Base-by-base conservation (phyloP, 1,140 invertebrate genomes). In the Asbolus verrucosus region DNA sequence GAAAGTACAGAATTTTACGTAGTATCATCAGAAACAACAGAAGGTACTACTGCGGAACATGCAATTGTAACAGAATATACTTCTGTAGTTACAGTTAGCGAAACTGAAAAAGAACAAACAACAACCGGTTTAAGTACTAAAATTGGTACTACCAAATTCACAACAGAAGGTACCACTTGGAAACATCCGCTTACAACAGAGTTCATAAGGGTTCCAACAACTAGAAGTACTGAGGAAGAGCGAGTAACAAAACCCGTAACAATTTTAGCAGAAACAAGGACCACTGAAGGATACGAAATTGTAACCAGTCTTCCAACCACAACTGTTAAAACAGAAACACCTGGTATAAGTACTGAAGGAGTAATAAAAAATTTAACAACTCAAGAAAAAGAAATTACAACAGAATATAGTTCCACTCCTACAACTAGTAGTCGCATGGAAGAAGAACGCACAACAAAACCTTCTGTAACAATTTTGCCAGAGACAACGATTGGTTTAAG, bases 401-500 rank as follows among this genome's bases (percentile, higher is more conserved):
- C 15, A 63, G 36, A 3, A 9, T 2, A 39, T 11, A 39, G 31
- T 13, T 33, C 6, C 2, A 2, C 15, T 36, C n/a, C 8, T 11
- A 68, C 2, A 38, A 46, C 19, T n/a, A n/a, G n/a, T n/a, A n/a
- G n/a, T n/a, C n/a, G n/a, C 63, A 43, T 27, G 8, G 24, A 27
- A 27, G 24, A 4, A 3, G 59, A 30, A 69, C n/a, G n/a, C 15
- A 8, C 18, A 11, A 50, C 33, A 43, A 46, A 9, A 65, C 31
- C 18, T 9, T 5, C 2, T 5, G 16, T 9, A 15, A 61, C 59
- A 13, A 62, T 9, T 62, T 15, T 31, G 16, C n/a, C 1, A 62
- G 18, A 62, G 1, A 36, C 59, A 63, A 67, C 39, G 6, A 50
- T 16, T 15, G 9, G 11, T 6, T 39, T 50, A 1, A 13, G 8